Evolutionary conservation across 2,888 invertebrate genomes (phyloP).

Genomic region (Diloba caeruleocephala): DNA sequence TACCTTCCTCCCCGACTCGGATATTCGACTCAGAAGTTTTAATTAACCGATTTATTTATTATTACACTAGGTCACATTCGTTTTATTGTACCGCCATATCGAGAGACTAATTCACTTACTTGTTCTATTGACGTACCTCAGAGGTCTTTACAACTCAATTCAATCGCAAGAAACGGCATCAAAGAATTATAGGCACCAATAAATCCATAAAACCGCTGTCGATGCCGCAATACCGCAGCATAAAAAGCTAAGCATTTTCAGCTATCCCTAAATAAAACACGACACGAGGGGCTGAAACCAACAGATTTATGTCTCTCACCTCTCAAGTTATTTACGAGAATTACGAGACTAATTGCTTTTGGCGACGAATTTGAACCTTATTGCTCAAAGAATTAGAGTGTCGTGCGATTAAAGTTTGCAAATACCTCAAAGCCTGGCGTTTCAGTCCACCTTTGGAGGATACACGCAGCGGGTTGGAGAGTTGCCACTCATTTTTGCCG

Average conservation of each 20-base stretch:
- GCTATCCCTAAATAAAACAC: conserved; percentile 63
- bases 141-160: conserved; percentile 54
- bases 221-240: conserved; percentile 53
- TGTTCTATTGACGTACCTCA: conserved; percentile 44
- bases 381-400: conserved; percentile 41
- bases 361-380: conserved; percentile 59
- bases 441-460: conserved; percentile 36
- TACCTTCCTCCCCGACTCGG: too few species aligned
- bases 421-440: conserved; percentile 54
- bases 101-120: conserved; percentile 35
- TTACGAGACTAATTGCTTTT: conserved; percentile 64
- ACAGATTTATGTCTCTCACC: conserved; percentile 68
- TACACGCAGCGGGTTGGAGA: conserved; percentile 40
- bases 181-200: conserved; percentile 55
- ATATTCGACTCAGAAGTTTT: conserved; percentile 26
- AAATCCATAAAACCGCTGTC: conserved; percentile 52
- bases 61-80: conserved; percentile 26
- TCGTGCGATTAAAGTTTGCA: conserved; percentile 50
- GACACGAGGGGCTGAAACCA: conserved; percentile 60
- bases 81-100: conserved; percentile 34
- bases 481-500: conserved; percentile 34
- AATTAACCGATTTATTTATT: conserved; percentile 38
- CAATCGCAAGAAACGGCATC: conserved; percentile 50
- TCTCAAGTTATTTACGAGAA: conserved; percentile 64
- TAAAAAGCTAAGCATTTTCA: conserved; percentile 61